phyloP scores from a whole-genome alignment of 2,113 vertebrate species.

The Hemibagrus wyckioides region DNA sequence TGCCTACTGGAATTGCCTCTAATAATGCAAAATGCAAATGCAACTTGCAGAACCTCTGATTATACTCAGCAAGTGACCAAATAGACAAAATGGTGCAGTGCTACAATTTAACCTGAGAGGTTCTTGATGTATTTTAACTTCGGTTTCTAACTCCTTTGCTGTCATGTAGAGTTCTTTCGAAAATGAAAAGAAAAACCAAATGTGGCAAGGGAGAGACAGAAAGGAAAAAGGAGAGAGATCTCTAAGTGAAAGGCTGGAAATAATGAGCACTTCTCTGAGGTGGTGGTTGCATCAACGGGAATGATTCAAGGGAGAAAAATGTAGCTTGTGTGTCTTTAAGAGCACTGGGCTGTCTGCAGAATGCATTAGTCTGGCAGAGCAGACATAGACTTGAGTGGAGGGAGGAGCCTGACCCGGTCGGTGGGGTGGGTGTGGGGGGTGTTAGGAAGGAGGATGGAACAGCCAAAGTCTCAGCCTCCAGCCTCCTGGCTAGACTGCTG shows the following conservation, averaged over 20 bases:
- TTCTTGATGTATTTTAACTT: constrained; percentile 63
- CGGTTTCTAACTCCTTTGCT: constrained; percentile 60
- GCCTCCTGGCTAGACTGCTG: constrained; percentile 90
- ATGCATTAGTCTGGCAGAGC: constrained; percentile 85
- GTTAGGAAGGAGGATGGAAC: constrained; percentile 72
- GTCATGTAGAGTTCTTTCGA: constrained; percentile 56
- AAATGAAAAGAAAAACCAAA: constrained; percentile 45
- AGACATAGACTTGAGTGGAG: constrained; percentile 74
- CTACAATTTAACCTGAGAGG: constrained; percentile 55
- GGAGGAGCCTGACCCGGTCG: constrained; percentile 48
- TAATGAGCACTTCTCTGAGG: constrained; percentile 67
- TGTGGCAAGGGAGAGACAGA: constrained; percentile 40
- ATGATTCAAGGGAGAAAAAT: constrained; percentile 79
- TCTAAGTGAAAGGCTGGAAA: constrained; percentile 56
- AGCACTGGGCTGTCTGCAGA: constrained; percentile 80
- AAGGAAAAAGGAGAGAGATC: constrained; percentile 38
- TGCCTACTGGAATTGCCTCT: constrained; percentile 57
- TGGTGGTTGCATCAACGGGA: constrained; percentile 70
- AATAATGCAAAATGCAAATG: constrained; percentile 59
- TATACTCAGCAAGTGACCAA: constrained; percentile 65
- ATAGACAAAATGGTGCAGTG: constrained; percentile 45
- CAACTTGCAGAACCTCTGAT: constrained; percentile 54
- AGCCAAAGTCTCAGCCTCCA: constrained; percentile 88
- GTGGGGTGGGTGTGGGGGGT: constrained; percentile 51
- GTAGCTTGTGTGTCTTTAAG: constrained; percentile 81